Percentiles rank a stretch among this genome's conserved stretches.
Conservation (phyloP, 2,113 vertebrate genomes). For the Zootoca vivipara region DNA sequence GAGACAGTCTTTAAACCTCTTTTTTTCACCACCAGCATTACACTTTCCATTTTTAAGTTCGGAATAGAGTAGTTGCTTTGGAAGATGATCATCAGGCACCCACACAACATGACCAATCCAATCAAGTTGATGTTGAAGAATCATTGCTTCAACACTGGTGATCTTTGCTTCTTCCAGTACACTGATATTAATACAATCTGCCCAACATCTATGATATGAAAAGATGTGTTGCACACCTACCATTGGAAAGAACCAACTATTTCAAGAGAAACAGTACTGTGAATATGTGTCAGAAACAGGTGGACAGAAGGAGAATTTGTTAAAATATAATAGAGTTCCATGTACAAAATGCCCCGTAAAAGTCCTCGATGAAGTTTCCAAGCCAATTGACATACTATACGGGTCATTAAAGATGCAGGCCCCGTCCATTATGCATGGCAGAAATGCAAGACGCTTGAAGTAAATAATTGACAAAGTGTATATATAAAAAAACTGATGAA, state of each 20-base stretch:
- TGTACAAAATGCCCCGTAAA: not conserved
- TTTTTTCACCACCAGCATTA: too few species aligned
- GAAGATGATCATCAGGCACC: too few species aligned
- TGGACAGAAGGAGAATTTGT: not conserved
- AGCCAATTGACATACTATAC: not conserved
- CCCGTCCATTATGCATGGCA: not conserved
- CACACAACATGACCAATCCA: too few species aligned
- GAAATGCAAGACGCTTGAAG: constrained; percentile 7
- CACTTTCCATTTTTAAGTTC: too few species aligned
- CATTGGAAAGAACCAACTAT: constrained; percentile 15
- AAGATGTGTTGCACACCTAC: constrained; percentile 18
- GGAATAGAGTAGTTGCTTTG: too few species aligned
- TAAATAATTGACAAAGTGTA: constrained; percentile 18
- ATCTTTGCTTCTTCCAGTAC: too few species aligned
- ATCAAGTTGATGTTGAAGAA: too few species aligned
- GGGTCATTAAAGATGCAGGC: constrained; percentile 13
- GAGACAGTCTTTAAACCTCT: too few species aligned
- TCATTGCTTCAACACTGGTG: too few species aligned
- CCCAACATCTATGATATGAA: constrained; percentile 32
- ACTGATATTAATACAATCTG: too few species aligned
- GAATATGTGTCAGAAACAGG: not conserved
- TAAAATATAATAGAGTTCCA: not conserved
- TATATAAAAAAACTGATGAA: not conserved
- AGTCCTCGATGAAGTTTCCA: not conserved
- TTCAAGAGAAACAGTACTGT: constrained; percentile 14